Evolutionary conservation across 2,888 invertebrate species (phyloP).

Genomic region (Aspidiotus rigidus): DNA sequence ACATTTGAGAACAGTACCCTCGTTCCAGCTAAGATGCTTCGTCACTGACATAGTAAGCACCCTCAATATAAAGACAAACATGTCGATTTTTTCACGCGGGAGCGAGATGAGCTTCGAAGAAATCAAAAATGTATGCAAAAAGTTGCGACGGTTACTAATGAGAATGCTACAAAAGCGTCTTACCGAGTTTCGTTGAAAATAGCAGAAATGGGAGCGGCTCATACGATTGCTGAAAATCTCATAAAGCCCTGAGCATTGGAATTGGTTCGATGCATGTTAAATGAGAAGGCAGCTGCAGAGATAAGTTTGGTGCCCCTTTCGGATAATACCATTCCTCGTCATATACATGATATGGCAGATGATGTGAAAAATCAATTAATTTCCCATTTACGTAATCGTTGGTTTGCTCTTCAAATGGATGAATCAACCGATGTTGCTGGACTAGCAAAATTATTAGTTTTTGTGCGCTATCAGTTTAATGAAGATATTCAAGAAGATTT

Average conservation of each 20-base stretch:
- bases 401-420: slow-evolving; percentile 2
- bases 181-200: slow-evolving; percentile 1
- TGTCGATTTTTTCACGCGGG: not conserved
- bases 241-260: not conserved
- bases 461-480: not conserved
- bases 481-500: slow-evolving; percentile 19
- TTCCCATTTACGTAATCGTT: not conserved
- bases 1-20: not conserved
- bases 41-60: not conserved
- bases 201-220: slow-evolving; percentile 3
- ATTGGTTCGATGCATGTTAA: not conserved
- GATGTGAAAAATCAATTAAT: not conserved
- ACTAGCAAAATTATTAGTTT: not conserved
- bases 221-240: not conserved
- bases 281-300: slow-evolving; percentile 1
- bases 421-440: slow-evolving; percentile 2
- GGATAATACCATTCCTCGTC: not conserved
- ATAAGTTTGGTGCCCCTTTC: not conserved
- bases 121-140: slow-evolving; percentile 1
- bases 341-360: not conserved
- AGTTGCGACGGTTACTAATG: not conserved
- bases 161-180: not conserved
- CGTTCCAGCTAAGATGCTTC: not conserved
- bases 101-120: not conserved
- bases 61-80: not conserved